phyloP scores from a whole-genome alignment of 2,113 vertebrate genomes.

The Lophius piscatorius region DNA sequence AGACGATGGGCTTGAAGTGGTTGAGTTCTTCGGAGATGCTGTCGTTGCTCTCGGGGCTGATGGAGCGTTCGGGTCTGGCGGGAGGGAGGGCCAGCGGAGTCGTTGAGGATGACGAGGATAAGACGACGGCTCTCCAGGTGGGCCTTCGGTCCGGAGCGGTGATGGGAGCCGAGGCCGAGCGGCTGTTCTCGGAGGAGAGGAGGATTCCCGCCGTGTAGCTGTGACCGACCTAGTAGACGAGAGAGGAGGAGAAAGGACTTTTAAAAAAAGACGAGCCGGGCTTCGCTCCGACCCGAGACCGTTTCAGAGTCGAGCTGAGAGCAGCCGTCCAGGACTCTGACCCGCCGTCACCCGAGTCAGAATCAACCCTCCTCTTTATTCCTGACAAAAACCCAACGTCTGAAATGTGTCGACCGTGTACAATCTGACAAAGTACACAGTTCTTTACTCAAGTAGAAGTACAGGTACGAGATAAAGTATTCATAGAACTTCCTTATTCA shows the following conservation, averaged over 20 bases:
- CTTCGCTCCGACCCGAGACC: no score
- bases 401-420: no score
- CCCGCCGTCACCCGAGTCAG: no score
- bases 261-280: no score
- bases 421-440: no score
- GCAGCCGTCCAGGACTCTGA: no score
- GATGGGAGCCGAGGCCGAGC: constrained; percentile 88
- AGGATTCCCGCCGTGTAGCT: constrained; percentile 86
- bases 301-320: no score
- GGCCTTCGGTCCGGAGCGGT: constrained; percentile 79
- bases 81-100: constrained; percentile 47
- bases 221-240: constrained; percentile 65
- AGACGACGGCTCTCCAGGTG: constrained; percentile 72
- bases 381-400: no score
- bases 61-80: constrained; percentile 84
- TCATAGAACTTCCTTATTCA: no score
- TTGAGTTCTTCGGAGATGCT: constrained; percentile 98
- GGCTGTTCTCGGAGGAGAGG: constrained; percentile 90
- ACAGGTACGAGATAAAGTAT: no score
- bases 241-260: neutral
- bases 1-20: constrained; percentile 98
- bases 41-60: constrained; percentile 97
- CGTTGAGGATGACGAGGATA: constrained; percentile 31
- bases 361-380: no score
- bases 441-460: no score